A percentile compares a stretch with the other conserved stretches of the same genome.
phyloP scores from a whole-genome alignment of 2,797 vertebrate species.

The Cyclura pinguis region DNA sequence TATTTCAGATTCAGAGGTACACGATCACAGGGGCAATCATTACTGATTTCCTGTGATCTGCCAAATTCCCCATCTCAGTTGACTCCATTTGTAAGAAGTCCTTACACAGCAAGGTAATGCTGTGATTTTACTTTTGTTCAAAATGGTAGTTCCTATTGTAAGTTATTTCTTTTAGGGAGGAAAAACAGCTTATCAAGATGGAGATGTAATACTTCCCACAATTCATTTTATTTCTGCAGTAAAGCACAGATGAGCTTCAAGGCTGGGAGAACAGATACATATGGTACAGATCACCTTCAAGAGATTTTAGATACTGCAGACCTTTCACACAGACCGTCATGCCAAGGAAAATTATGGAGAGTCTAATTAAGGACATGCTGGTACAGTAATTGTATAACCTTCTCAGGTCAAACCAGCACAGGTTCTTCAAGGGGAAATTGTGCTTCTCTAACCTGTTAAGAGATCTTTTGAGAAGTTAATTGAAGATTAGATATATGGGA shows the following conservation, averaged over 20 bases:
- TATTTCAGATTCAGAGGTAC: not conserved
- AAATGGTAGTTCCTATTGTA: slow-evolving; percentile 49
- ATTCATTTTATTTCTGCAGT: slow-evolving; percentile 32
- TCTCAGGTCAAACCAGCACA: slow-evolving; percentile 61
- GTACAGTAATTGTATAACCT: slow-evolving; percentile 70
- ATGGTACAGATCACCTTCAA: slow-evolving; percentile 32
- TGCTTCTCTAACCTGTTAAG: slow-evolving; percentile 55
- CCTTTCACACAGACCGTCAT: slow-evolving; percentile 32
- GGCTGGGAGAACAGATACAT: not conserved
- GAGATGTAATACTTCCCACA: not conserved
- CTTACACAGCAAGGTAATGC: not conserved
- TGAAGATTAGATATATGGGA: slow-evolving; percentile 64
- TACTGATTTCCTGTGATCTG: not conserved
- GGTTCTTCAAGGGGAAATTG: slow-evolving; percentile 68
- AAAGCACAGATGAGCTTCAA: slow-evolving; percentile 43
- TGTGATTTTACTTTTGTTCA: not conserved
- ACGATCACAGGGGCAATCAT: not conserved
- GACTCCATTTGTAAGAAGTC: not conserved
- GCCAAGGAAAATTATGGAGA: slow-evolving; percentile 61
- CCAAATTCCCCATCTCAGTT: not conserved
- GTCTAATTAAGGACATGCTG: slow-evolving; percentile 65
- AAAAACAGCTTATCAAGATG: not conserved
- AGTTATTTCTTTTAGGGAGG: slow-evolving; percentile 41
- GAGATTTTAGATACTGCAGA: slow-evolving; percentile 66
- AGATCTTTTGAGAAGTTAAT: slow-evolving; percentile 68